Evolutionary conservation across 2,113 vertebrate species (phyloP), one percentile per base, ranked within the genome.

Genomic region (Ochotona princeps): DNA sequence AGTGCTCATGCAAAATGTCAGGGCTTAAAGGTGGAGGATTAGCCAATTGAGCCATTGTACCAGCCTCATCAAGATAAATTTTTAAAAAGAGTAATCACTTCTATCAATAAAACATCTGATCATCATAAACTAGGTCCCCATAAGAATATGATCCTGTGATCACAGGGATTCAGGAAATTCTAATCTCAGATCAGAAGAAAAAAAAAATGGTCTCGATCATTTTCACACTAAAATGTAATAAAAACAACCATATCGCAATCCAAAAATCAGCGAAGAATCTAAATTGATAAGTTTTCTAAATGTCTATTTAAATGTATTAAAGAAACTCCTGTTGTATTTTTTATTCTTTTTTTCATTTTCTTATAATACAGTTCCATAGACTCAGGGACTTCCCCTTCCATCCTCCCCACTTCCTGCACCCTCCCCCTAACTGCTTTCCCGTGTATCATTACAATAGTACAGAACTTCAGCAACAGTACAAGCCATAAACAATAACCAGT

Each of bases 161-260:
- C 54, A 91, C 1, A 74, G 63, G 38, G 51, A n/a, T 73, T 92
- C n/a, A 90, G 65, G 83, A 74, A 93, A 87, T 93, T 91, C 76
- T 95, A 94, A 73, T 76, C 67, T 93, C 93, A 92, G 54, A 96
- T 73, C 92, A 94, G 91, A 96, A 91, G 61, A 93, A 61, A 92
- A 15, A 15, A 91, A 72, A 91, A 90, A 63, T 32, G 75, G 57
- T 49, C 57, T 38, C 81, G 66, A n/a, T 91, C 72, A 94, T 89
- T 94, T 83, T 89, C 76, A 91, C 72, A 95, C 7, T 72, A 84
- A 79, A 61, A 8, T 84, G 32, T 95, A 51, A 93, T 75, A 74
- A 87, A 91, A 89, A 83, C 57, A 87, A 83, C 79, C 75, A 91
- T 32, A 94, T 20, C 89, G 15, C 86, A 90, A 92, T 89, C 83